Evolutionary conservation across 2,797 vertebrate genomes (phyloP), one percentile per base, ranked within the genome.

Genomic region (Sebastes vulpes): DNA sequence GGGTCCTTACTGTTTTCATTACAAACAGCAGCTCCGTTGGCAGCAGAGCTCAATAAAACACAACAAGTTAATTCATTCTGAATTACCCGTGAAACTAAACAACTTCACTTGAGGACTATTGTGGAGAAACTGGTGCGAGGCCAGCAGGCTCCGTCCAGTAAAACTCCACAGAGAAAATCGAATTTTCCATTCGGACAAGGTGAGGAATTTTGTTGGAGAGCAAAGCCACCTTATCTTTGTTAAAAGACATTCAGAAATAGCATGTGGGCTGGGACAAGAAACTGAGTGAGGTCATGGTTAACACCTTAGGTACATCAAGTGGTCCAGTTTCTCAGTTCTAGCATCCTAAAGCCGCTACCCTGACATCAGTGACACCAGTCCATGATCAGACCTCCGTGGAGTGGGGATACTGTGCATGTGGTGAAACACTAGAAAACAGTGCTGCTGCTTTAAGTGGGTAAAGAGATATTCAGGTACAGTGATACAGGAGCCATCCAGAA

Each of bases 21-120:
- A 81, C 9, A 42, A 63, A 68, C 59, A 71, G 56, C 79, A 65
- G 72, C 67, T 9, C 31, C 35, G 31, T 74, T 91, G 89, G 87
- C 90, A 82, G 76, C 66, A 3, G 29, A 60, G 18, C 57, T 59
- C 53, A 1, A 6, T 46, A 68, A 78, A 83, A 63, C 63, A 81
- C 77, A 84, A 72, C 77, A 69, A 80, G 75, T 73, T 84, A 20
- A 76, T 89, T 90, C 75, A 68, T 65, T 82, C 28, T 63, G 72
- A 90, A 88, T 82, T 83, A 77, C 26, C 66, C 76, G 16, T 75
- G 67, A 81, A 70, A 86, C 76, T 87, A 90, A 91, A 91, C 81
- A 82, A 32, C 58, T 80, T 50, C 50, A 3, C 63, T 80, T 56
- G 50, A 80, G 66, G 75, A 79, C 8, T 10, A 1, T 53, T 65